Evolutionary conservation across 1,140 invertebrate genomes (phyloP).

Genomic region (roundworm (Caenorhabditis elegans)): WBcel235 BX284605.5:10453501-10454000

Average conservation of each 20-base stretch:
- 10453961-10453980: too few species aligned
- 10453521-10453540: conserved; percentile 39
- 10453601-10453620: not conserved
- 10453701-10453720: not conserved
- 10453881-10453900: too few species aligned
- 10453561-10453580: not conserved
- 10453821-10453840: not conserved
- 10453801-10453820: not conserved
- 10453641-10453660: not conserved
- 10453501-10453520: conserved; percentile 74
- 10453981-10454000: too few species aligned
- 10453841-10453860: not conserved
- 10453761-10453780: not conserved
- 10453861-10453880: too few species aligned
- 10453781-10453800: not conserved
- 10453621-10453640: not conserved
- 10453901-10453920: not conserved
- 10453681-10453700: not conserved
- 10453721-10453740: conserved; percentile 28
- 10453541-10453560: conserved; percentile 38
- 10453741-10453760: not conserved
- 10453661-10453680: not conserved
- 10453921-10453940: not conserved
- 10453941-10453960: too few species aligned
- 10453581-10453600: conserved; percentile 19